These are phyloP conservation scores for Copidosoma aretas DNA, from an alignment of 2,888 invertebrate species.

Conservation along the genomic window DNA sequence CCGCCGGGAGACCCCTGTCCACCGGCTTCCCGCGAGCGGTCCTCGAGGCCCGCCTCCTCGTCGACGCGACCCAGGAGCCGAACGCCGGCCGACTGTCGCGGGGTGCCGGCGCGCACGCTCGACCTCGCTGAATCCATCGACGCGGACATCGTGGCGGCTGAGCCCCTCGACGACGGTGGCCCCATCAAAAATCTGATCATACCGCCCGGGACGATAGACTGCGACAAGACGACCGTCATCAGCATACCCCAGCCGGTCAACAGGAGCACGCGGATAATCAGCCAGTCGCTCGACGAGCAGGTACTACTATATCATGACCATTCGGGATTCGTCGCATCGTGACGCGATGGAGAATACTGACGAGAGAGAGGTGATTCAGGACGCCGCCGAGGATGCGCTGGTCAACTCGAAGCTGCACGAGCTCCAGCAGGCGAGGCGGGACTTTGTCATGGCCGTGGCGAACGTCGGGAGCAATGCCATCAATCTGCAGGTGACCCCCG, in stretches of 20 bases:
- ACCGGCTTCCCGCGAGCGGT: not conserved
- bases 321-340: no score
- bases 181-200: slow-evolving; percentile 52
- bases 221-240: slow-evolving; percentile 51
- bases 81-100: not conserved
- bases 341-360: no score
- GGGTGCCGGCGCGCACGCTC: slow-evolving; percentile 43
- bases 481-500: slow-evolving; percentile 38
- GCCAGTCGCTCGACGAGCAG: slow-evolving; percentile 46
- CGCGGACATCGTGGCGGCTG: slow-evolving; percentile 52
- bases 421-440: slow-evolving; percentile 55
- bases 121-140: slow-evolving; percentile 50
- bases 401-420: slow-evolving; percentile 50
- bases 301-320: slow-evolving; percentile 20
- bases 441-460: slow-evolving; percentile 54
- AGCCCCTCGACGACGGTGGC: slow-evolving; percentile 46
- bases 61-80: not conserved
- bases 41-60: slow-evolving; percentile 39
- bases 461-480: slow-evolving; percentile 51
- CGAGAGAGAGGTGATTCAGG: slow-evolving; percentile 37
- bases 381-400: slow-evolving; percentile 47
- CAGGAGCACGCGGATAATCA: slow-evolving; percentile 50
- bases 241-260: slow-evolving; percentile 46
- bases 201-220: slow-evolving; percentile 49
- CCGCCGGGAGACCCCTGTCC: slow-evolving; percentile 3